Evolutionary conservation across 2,797 vertebrate genomes (phyloP).

Genomic region (Selene dorsalis): DNA sequence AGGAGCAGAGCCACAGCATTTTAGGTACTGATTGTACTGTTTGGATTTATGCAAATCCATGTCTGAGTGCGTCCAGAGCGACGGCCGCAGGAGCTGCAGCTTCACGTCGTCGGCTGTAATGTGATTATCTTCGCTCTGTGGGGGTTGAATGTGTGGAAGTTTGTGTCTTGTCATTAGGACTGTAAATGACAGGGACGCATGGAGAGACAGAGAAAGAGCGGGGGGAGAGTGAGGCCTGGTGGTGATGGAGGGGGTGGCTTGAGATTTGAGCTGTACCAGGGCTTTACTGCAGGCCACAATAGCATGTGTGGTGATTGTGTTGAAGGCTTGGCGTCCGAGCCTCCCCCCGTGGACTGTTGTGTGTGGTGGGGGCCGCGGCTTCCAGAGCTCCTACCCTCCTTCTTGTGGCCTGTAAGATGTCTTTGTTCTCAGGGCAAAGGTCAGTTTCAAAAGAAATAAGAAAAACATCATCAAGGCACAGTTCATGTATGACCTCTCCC

Average conservation of each 20-base stretch:
- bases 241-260: constrained; percentile 50
- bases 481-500: constrained; percentile 78
- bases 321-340: constrained; percentile 77
- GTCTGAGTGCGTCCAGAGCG: constrained; percentile 58
- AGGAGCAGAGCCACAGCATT: constrained; percentile 49
- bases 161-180: constrained; percentile 79
- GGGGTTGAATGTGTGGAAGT: constrained; percentile 70
- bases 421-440: constrained; percentile 76
- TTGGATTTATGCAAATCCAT: constrained; percentile 73
- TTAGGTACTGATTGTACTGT: constrained; percentile 66
- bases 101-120: constrained; percentile 64
- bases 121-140: constrained; percentile 72
- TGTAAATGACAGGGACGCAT: constrained; percentile 78
- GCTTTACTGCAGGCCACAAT: constrained; percentile 81
- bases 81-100: constrained; percentile 46
- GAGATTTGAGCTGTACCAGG: constrained; percentile 72
- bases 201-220: constrained; percentile 57
- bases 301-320: constrained; percentile 83
- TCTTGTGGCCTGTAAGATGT: constrained; percentile 80
- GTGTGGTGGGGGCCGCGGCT: constrained; percentile 76
- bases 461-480: constrained; percentile 69
- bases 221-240: constrained; percentile 33
- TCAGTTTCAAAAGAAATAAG: constrained; percentile 72
- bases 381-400: constrained; percentile 73
- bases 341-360: constrained; percentile 73